Evolutionary conservation across 2,888 invertebrate genomes (phyloP).

Genomic region (Subacronicta megacephala): DNA sequence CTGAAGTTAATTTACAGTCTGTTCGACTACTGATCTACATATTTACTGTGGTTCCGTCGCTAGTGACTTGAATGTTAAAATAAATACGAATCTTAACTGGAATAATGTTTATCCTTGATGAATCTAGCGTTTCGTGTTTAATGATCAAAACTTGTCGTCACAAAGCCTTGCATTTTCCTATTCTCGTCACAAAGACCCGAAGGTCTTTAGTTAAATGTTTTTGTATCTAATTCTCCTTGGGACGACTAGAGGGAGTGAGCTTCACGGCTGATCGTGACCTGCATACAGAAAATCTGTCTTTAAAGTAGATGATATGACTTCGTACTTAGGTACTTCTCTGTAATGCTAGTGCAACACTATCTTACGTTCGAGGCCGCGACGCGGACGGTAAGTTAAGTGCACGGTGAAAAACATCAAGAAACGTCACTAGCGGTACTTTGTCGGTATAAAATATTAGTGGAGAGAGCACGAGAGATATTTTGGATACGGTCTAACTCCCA

Average conservation of each 20-base stretch:
- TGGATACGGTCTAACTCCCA: no score
- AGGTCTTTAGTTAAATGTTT: no score
- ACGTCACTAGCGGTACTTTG: no score
- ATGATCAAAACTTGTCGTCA: constrained; percentile 17
- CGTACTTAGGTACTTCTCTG: background rate
- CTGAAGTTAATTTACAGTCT: background rate
- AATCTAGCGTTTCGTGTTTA: constrained; percentile 25
- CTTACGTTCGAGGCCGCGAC: background rate
- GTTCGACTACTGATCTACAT: constrained; percentile 19
- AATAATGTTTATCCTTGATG: constrained; percentile 44
- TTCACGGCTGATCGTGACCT: constrained; percentile 1
- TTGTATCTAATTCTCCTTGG: no score
- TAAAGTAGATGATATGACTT: constrained; percentile 1
- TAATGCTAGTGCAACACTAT: background rate
- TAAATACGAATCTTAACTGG: constrained; percentile 54
- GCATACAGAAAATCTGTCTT: background rate
- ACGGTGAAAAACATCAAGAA: no score
- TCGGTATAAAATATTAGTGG: no score
- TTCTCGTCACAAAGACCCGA: constrained; percentile 1
- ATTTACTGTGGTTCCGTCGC: constrained; percentile 24
- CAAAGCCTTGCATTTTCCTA: background rate
- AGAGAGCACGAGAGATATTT: no score
- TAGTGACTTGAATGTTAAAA: constrained; percentile 63
- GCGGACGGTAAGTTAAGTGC: background rate
- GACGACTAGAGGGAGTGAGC: background rate